These are phyloP conservation scores for Macrocentrus cingulum DNA, from an alignment of 1,140 invertebrate genomes.

Conservation along the genomic window DNA sequence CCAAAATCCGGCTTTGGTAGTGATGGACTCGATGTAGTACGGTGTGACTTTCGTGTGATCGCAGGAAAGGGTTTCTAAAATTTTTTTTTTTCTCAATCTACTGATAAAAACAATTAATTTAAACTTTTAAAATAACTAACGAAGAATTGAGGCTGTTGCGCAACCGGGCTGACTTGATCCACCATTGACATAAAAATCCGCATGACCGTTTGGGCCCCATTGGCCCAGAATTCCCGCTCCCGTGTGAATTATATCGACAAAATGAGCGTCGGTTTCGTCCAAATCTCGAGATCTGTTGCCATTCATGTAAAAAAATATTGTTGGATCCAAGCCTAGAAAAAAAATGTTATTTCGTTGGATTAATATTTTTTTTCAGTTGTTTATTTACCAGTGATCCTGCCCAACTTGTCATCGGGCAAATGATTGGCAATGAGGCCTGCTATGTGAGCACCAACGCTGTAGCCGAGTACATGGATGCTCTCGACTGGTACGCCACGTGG, in stretches of 20 bases:
- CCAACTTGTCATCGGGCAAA: conserved; percentile 69
- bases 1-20: conserved; percentile 75
- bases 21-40: conserved; percentile 85
- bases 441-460: conserved; percentile 84
- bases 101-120: conserved; percentile 19
- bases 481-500: conserved; percentile 73
- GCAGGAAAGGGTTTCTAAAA: conserved; percentile 77
- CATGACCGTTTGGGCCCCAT: conserved; percentile 84
- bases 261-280: conserved; percentile 80
- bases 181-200: conserved; percentile 89
- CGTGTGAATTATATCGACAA: conserved; percentile 88
- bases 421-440: conserved; percentile 79
- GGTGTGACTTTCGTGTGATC: conserved; percentile 87
- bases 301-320: conserved; percentile 79
- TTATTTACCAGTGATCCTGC: conserved; percentile 73
- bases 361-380: no score
- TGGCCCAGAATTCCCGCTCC: conserved; percentile 82
- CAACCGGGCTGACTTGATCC: conserved; percentile 87
- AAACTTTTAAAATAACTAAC: conserved; percentile 60
- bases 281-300: conserved; percentile 78
- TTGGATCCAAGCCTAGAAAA: conserved; percentile 75
- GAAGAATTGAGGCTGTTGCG: conserved; percentile 74
- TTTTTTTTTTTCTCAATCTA: neutral
- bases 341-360: conserved; percentile 12
- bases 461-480: conserved; percentile 77